Base-by-base conservation (phyloP, 1,140 invertebrate species). In the Meloidogyne hapla region DNA sequence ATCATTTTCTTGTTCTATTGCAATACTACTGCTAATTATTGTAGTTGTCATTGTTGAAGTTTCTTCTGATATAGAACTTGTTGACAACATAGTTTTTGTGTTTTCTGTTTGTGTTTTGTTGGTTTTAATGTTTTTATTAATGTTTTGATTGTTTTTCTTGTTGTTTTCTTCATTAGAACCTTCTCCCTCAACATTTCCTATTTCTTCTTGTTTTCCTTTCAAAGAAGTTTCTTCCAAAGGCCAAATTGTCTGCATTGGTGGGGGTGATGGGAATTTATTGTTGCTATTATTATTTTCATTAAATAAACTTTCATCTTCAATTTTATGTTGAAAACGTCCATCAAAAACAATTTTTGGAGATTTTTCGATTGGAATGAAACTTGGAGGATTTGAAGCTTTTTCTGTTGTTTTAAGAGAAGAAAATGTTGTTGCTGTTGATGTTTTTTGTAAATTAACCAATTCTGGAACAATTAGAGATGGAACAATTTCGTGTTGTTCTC, bases 391-490 rank as follows among this genome's bases (percentile, higher is more conserved):
- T 56, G 12, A 2, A 25, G 28, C 12, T 38, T 40, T 40, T 12
- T 25, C 48, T 33, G 67, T 69, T 38, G 67, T 26, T 42, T 42
- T 70, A 48, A 48, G 5, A n/a, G 40, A 8, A 2, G 68, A 21
- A 45, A 33, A 42, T 68, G 26, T 21, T 6, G 40, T 25, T 62
- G 33, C 62, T n/a, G n/a, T 62, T n/a, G 21, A 8, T 1, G 40
- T 8, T 73, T 73, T 33, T 64, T 61, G 13, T 65, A 12, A 28
- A 9, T 63, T 9, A 64, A 73, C 23, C 18, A 73, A 28, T n/a
- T 73, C 21, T 62, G 70, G 70, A n/a, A 73, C 38, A 73, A 73
- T 73, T 64, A 73, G 12, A 23, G 56, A 56, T 28, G 70, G 70
- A 26, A 45, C 15, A 28, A 72, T n/a, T n/a, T n/a, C 33, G 8